Evolutionary conservation across 1,140 invertebrate species (phyloP), one percentile per base, ranked within the genome.

Genomic region (Lepidotrigona ventralis): DNA sequence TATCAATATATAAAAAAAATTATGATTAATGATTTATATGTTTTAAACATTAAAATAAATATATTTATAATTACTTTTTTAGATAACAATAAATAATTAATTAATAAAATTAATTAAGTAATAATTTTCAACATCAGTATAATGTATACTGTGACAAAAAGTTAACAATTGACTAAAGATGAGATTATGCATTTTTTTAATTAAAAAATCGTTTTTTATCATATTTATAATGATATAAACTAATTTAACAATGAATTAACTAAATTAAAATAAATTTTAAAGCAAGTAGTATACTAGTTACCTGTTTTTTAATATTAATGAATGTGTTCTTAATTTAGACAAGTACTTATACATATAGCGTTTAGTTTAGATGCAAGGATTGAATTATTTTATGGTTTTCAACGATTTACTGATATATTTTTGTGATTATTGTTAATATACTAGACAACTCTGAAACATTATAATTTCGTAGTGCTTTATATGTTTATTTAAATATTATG

Each of bases 401-500:
- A 8, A 66, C 56, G 14, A 77, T 82, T 69, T 58, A 76, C 68
- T 11, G 0, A 69, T 51, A 69, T 82, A 81, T 76, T 76, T 74
- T 54, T 74, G 58, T 63, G 58, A 64, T 39, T 73, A 23, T 74
- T 51, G 17, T 73, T 63, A 73, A n/a, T 33, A 23, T n/a, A 39
- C 3, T 21, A 21, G 26, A 2, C 29, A 66, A 29, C n/a, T 81
- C 39, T 21, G 19, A 29, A 82, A 56, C n/a, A 82, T 51, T 21
- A 19, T 29, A 46, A 8, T 29, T 54, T 74, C 66, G 19, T 68
- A 76, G 19, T 68, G 19, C 14, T 68, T 81, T 75, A n/a, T 19
- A n/a, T 11, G 54, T 75, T 75, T 54, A 19, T 68, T 74, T 53
- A 54, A 66, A 29, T 66, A 64, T 56, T 12, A 17, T 46, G 2